Percentiles rank a stretch among this genome's conserved stretches.
Evolutionary conservation across 2,113 vertebrate genomes (phyloP).

Genomic region (Apodemus speciosus): DNA sequence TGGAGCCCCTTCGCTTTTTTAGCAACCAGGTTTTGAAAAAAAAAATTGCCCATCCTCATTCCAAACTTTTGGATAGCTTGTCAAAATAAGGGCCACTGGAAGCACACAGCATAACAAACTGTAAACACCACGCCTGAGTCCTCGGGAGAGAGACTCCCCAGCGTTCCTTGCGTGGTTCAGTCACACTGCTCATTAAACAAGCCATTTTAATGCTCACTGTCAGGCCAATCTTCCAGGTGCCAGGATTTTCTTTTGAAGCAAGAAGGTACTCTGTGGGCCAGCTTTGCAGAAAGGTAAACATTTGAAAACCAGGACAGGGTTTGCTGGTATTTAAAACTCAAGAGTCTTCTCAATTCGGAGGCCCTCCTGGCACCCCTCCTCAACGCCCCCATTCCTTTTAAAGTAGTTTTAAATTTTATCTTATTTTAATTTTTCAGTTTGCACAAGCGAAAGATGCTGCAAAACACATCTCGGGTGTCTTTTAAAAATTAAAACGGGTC

Average conservation of each 20-base stretch:
- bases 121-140: conserved; percentile 50
- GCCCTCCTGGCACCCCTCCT: not conserved
- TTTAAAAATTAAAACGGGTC: conserved; percentile 79
- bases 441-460: conserved; percentile 35
- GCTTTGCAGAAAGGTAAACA: conserved; percentile 62
- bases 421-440: conserved; percentile 71
- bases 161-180: not conserved
- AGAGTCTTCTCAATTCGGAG: conserved; percentile 60
- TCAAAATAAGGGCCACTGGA: conserved; percentile 71
- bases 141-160: conserved; percentile 39
- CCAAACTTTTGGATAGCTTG: conserved; percentile 76
- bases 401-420: conserved; percentile 66
- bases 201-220: conserved; percentile 74
- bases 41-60: conserved; percentile 50
- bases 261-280: conserved; percentile 46
- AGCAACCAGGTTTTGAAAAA: conserved; percentile 21
- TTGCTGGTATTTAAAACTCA: conserved; percentile 25
- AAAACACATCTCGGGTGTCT: conserved; percentile 60
- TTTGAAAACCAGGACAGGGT: conserved; percentile 54
- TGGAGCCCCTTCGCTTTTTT: conserved; percentile 39
- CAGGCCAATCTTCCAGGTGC: conserved; percentile 67
- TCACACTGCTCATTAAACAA: conserved; percentile 74
- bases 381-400: too few relatives aligned
- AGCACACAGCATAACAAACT: conserved; percentile 46
- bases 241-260: conserved; percentile 71